A percentile compares a stretch with the other conserved stretches of the same genome.
Conservation (phyloP, 37 sponge, comb jelly and placozoan genomes). For the Lycopodina hypogea region DNA sequence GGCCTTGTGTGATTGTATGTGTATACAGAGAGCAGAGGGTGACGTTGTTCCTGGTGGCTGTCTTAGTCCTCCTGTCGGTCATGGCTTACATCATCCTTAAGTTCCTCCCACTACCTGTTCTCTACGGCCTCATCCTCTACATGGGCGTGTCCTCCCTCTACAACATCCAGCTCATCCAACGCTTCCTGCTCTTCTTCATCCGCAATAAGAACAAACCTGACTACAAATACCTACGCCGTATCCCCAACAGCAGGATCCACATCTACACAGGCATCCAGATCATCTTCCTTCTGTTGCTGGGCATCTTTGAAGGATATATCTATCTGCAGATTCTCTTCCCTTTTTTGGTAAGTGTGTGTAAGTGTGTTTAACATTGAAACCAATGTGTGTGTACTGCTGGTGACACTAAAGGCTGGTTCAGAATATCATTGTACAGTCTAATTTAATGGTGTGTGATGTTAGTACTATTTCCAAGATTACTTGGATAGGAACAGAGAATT, state of each 20-base stretch:
- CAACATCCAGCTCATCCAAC: constrained; percentile 75
- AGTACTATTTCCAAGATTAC: too few relatives aligned
- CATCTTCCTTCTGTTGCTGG: constrained; percentile 52
- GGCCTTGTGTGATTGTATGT: too few relatives aligned
- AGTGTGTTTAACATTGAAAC: background rate
- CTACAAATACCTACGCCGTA: constrained; percentile 63
- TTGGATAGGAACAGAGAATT: too few relatives aligned
- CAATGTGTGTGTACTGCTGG: too few relatives aligned
- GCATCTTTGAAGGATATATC: constrained; percentile 32
- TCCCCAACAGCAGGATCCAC: constrained; percentile 75
- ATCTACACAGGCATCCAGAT: constrained; percentile 70
- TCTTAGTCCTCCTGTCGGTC: constrained; percentile 69
- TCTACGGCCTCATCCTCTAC: constrained; percentile 83
- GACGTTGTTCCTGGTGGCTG: constrained; percentile 56
- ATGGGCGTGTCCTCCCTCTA: constrained; percentile 80
- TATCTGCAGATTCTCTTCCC: constrained; percentile 68
- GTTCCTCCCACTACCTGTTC: constrained; percentile 78
- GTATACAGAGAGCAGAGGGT: constrained; percentile 86
- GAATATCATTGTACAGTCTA: background rate
- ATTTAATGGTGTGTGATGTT: too few relatives aligned
- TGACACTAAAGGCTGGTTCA: background rate
- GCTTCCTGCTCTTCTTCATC: constrained; percentile 64
- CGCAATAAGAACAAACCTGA: constrained; percentile 85
- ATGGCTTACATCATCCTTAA: constrained; percentile 43
- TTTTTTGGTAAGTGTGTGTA: constrained; percentile 54